phyloP scores from a whole-genome alignment of 2,113 vertebrate genomes.

The Lophius piscatorius region DNA sequence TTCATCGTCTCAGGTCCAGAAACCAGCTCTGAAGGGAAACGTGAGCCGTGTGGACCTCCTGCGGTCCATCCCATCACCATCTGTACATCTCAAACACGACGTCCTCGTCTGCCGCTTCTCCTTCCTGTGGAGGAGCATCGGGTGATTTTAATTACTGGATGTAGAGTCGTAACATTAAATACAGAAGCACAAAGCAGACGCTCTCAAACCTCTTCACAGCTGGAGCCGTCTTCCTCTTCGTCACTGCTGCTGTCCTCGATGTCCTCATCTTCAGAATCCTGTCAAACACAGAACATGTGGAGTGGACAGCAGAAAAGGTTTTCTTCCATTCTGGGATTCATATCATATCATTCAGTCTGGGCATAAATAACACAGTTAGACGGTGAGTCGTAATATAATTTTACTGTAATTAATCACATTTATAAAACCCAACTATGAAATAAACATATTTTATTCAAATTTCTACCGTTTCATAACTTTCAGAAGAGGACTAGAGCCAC shows the following conservation, averaged over 20 bases:
- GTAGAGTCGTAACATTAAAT: not conserved
- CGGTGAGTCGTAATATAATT: too few species aligned
- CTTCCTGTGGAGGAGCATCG: conserved; percentile 28
- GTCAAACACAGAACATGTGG: too few species aligned
- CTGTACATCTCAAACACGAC: conserved; percentile 42
- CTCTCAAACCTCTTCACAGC: conserved; percentile 24
- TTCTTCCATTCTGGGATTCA: too few species aligned
- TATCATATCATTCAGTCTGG: too few species aligned
- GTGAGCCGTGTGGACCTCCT: not conserved
- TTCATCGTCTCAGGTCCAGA: conserved; percentile 4
- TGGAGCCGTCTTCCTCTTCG: not conserved
- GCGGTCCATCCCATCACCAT: not conserved
- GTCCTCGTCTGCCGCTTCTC: not conserved
- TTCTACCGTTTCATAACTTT: too few species aligned
- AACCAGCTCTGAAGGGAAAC: conserved; percentile 5
- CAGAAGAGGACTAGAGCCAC: too few species aligned
- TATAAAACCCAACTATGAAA: too few species aligned
- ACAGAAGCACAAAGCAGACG: not conserved
- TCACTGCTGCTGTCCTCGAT: conserved; percentile 36
- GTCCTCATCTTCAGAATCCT: conserved; percentile 74
- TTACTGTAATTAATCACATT: too few species aligned
- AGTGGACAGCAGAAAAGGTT: not conserved
- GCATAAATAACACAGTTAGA: too few species aligned
- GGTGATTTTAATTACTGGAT: not conserved
- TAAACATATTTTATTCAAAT: too few species aligned